These are phyloP conservation scores for Pardalotus punctatus DNA, from an alignment of 2,113 vertebrate genomes.

Conservation along the genomic window DNA sequence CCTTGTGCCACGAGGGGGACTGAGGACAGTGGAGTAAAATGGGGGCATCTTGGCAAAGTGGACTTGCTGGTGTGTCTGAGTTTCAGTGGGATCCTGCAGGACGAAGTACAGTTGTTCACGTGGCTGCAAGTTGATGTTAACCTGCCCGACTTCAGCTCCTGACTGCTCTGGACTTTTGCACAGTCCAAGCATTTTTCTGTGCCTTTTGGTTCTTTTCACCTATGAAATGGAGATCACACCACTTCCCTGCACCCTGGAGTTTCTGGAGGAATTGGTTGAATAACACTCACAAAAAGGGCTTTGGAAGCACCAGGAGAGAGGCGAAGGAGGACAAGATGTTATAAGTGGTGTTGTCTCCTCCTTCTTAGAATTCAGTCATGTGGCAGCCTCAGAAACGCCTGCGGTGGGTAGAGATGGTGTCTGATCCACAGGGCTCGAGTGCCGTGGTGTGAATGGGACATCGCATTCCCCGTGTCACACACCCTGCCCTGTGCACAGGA, in stretches of 20 bases:
- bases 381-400: not conserved
- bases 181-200: not conserved
- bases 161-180: not conserved
- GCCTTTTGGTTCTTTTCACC: not conserved
- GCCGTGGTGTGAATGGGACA: not conserved
- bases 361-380: not conserved
- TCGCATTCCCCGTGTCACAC: not conserved
- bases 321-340: conserved; percentile 34
- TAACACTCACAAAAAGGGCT: not conserved
- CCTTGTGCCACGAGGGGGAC: rapidly evolving
- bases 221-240: not conserved
- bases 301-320: not conserved
- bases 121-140: not conserved
- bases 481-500: not conserved
- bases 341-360: not conserved
- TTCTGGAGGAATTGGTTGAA: not conserved
- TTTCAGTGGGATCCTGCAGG: not conserved
- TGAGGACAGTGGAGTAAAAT: not conserved
- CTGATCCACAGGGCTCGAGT: rapidly evolving
- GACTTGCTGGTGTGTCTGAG: not conserved
- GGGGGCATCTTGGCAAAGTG: not conserved
- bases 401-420: rapidly evolving
- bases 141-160: not conserved
- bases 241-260: not conserved
- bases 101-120: not conserved